A percentile compares a stretch with the other conserved stretches of the same genome.
phyloP scores from a whole-genome alignment of 2,797 vertebrate genomes.

The Anas bernieri region DNA sequence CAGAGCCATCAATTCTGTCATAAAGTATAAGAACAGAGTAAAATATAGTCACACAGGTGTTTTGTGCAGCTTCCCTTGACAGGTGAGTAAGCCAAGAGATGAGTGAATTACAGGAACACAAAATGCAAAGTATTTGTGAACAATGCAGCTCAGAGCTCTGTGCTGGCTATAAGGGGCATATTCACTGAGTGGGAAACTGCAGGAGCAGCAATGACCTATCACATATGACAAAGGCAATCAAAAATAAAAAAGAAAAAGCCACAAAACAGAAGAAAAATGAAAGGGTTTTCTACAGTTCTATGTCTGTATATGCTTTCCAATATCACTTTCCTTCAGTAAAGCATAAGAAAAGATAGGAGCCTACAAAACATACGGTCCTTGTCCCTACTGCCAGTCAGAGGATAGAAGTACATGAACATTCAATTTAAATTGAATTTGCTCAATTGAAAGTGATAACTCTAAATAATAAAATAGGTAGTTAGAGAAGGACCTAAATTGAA shows the following conservation, averaged over 20 bases:
- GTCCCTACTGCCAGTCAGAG: not conserved
- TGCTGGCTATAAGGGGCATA: not conserved
- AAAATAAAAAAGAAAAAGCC: not conserved
- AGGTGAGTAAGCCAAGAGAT: not conserved
- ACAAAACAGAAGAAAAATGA: not conserved
- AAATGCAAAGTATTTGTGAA: not conserved
- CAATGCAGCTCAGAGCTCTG: not conserved
- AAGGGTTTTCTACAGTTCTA: not conserved
- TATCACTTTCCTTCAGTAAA: constrained; percentile 16
- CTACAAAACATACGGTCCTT: not conserved
- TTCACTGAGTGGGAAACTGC: not conserved
- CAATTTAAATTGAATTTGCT: not conserved
- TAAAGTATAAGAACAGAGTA: not conserved
- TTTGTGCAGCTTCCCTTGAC: not conserved
- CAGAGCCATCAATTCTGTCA: not conserved
- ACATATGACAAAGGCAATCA: not conserved
- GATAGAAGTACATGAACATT: constrained; percentile 7
- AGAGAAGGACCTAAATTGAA: not conserved
- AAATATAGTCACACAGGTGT: not conserved
- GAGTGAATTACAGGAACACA: not conserved
- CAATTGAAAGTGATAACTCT: not conserved
- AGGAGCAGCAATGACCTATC: constrained; percentile 5
- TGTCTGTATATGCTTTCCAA: not conserved
- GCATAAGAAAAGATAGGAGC: constrained; percentile 2
- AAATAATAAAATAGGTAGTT: not conserved